Base-by-base conservation (phyloP, 2,888 invertebrate species). In the Amiota mariae region DNA sequence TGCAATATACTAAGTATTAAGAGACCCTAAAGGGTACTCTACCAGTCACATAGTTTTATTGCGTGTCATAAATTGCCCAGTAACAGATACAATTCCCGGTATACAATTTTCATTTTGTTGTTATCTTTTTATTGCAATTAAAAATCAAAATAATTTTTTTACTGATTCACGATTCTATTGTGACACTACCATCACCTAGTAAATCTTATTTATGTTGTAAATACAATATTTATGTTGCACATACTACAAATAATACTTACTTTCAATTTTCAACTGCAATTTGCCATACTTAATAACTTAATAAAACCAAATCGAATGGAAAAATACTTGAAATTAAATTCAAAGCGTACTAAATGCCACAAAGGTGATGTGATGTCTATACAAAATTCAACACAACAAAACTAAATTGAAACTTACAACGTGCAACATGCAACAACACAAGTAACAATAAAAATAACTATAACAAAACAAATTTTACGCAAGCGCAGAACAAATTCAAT, bases 401-500 rank as follows among this genome's bases (percentile, higher is more conserved):
- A 72, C 51, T 78, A 81, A 84, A 83, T 83, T 85, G 84, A 85
- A 85, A 82, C 85, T 83, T 78, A 77, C 82, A 78, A 80, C 24
- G n/a, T 59, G 57, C 70, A 46, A 56, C 36, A 36, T 54, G 67
- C 85, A 83, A 85, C 79, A 77, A 82, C 76, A 64, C 36, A 24
- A 46, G 9, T n/a, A 13, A 67, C 49, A 67, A 67, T 46, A 63
- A 12, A 68, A 68, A 54, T 2, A 68, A 68, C 68, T 68, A 54
- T 68, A 54, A 51, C 75, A 75, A 78, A 82, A 2, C 36, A 36
- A 85, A 84, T 84, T 84, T 85, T 82, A 85, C 84, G 85, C 85
- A 84, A 71, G 61, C 57, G 59, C 71, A 59, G 61, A 71, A 71
- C 61, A 61, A 71, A 84, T 84, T 85, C 85, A 82, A 71, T 81